phyloP scores from a whole-genome alignment of 2,888 invertebrate species.

The Petrolisthes cinctipes region DNA sequence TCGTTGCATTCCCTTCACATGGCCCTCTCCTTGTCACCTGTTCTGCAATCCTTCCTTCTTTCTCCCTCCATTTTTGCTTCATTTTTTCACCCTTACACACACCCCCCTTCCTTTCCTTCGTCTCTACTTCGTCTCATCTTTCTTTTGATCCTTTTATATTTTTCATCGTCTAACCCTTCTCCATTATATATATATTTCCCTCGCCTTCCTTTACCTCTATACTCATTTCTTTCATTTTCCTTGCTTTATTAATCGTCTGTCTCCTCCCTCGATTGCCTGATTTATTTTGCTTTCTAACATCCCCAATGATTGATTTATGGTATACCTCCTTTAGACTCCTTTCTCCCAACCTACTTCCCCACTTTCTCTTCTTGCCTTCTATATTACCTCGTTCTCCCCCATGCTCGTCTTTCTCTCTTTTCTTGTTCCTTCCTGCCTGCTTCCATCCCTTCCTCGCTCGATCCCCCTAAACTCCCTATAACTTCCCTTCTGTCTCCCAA shows the following conservation, averaged over 20 bases:
- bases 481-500: no score
- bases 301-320: no score
- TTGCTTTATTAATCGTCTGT: background rate
- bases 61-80: background rate
- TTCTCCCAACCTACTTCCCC: background rate
- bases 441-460: no score
- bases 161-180: no score
- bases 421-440: no score
- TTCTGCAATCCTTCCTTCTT: background rate
- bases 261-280: background rate
- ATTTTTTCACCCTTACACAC: background rate
- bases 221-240: background rate
- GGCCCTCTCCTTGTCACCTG: no score
- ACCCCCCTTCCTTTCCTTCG: background rate
- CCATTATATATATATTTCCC: background rate
- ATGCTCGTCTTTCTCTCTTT: background rate
- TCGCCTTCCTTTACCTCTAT: background rate
- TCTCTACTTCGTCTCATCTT: background rate
- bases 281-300: no score
- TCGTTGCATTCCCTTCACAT: no score
- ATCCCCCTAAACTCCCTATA: no score
- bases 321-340: no score
- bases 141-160: background rate
- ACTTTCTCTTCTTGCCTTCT: background rate
- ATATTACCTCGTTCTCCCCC: background rate